These are phyloP conservation scores for Micrasema minimum DNA, from an alignment of 1,140 invertebrate species.

Conservation along the genomic window DNA sequence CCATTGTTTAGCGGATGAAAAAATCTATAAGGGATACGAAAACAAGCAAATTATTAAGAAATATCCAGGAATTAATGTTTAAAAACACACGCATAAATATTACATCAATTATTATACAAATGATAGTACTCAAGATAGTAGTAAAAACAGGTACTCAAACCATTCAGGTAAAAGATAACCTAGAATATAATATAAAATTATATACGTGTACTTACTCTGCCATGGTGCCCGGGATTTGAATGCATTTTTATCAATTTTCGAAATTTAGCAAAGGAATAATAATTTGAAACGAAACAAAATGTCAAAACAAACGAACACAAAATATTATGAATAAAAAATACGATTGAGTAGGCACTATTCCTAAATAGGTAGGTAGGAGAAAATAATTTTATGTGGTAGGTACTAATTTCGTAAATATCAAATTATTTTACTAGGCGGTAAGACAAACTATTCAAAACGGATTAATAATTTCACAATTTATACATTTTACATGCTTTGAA, in stretches of 20 bases:
- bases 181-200: too few relatives aligned
- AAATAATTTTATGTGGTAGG: slow-evolving; percentile 22
- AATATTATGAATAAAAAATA: slow-evolving; percentile 1
- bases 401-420: slow-evolving; percentile 24
- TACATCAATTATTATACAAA: too few relatives aligned
- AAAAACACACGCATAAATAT: too few relatives aligned
- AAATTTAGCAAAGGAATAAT: slow-evolving; percentile 3
- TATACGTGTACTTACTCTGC: not conserved
- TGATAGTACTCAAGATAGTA: too few relatives aligned
- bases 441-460: not conserved
- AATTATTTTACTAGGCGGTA: slow-evolving; percentile 5
- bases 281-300: slow-evolving; percentile 9
- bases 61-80: too few relatives aligned
- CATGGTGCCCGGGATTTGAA: too few relatives aligned
- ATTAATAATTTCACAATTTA: not conserved
- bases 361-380: slow-evolving; percentile 17
- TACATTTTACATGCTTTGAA: not conserved
- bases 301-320: slow-evolving; percentile 17
- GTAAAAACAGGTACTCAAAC: too few relatives aligned
- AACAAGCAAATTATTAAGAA: too few relatives aligned
- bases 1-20: too few relatives aligned
- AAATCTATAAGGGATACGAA: too few relatives aligned
- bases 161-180: too few relatives aligned
- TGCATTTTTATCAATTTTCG: not conserved
- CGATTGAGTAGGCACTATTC: slow-evolving; percentile 21